phyloP scores from a whole-genome alignment of 2,888 invertebrate species.

The Digitonthophagus gazella region DNA sequence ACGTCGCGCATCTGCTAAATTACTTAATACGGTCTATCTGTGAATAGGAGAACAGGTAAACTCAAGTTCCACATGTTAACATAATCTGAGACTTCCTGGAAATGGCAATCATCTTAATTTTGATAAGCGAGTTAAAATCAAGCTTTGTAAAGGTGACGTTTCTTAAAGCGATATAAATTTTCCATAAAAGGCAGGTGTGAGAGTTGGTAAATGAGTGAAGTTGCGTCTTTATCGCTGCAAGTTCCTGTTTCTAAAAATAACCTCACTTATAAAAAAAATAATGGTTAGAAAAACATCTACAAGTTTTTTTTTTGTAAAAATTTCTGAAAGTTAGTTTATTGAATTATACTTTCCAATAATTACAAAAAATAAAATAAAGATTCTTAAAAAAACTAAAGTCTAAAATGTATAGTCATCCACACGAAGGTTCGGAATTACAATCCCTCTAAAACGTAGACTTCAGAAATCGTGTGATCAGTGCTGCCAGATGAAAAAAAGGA shows the following conservation, averaged over 20 bases:
- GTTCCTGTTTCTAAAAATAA: conserved; percentile 21
- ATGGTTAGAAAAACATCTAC: neutral
- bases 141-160: neutral
- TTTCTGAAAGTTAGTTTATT: too few relatives aligned
- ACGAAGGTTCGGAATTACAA: too few relatives aligned
- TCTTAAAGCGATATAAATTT: conserved; percentile 23
- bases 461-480: too few relatives aligned
- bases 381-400: too few relatives aligned
- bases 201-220: conserved; percentile 28
- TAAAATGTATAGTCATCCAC: too few relatives aligned
- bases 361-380: too few relatives aligned
- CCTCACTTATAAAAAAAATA: neutral
- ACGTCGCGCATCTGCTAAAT: neutral
- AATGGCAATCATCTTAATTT: neutral
- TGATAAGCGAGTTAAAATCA: too few relatives aligned
- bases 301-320: too few relatives aligned
- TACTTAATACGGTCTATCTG: neutral
- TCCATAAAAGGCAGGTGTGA: conserved; percentile 33
- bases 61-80: neutral
- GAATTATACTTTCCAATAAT: too few relatives aligned
- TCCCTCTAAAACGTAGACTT: too few relatives aligned
- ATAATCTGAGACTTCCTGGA: neutral
- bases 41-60: neutral
- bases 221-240: conserved; percentile 24
- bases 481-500: too few relatives aligned